phyloP scores from a whole-genome alignment of 2,888 invertebrate species.

The Nephrocerus scutellatus region DNA sequence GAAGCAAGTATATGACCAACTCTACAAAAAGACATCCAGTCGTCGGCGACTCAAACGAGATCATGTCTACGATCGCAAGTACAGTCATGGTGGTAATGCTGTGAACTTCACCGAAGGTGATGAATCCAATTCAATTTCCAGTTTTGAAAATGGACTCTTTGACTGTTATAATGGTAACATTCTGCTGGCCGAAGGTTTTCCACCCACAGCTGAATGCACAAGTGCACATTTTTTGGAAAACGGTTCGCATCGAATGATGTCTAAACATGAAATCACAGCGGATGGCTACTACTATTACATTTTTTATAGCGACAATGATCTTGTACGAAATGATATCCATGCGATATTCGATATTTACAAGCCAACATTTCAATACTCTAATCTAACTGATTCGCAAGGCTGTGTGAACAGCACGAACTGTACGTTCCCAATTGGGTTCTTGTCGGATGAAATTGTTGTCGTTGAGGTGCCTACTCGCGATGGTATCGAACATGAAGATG shows the following conservation, averaged over 20 bases:
- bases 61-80: conserved; percentile 61
- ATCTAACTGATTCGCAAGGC: conserved; percentile 47
- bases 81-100: conserved; percentile 69
- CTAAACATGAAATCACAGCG: conserved; percentile 62
- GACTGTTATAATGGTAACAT: conserved; percentile 71
- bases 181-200: conserved; percentile 64
- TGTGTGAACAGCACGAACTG: conserved; percentile 75
- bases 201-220: conserved; percentile 61
- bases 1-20: conserved; percentile 37
- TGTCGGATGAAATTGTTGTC: conserved; percentile 71
- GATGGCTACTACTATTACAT: conserved; percentile 86
- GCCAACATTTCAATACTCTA: conserved; percentile 70
- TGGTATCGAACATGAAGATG: conserved; percentile 69
- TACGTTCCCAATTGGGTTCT: conserved; percentile 62
- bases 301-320: conserved; percentile 80
- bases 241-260: conserved; percentile 58
- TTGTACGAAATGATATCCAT: conserved; percentile 71
- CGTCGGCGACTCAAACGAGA: conserved; percentile 37
- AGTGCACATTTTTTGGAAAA: conserved; percentile 63
- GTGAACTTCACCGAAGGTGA: conserved; percentile 53
- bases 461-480: conserved; percentile 78
- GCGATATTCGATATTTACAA: conserved; percentile 79
- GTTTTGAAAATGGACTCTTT: conserved; percentile 71
- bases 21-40: conserved; percentile 26
- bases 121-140: conserved; percentile 66